Percentiles rank a stretch among this genome's conserved stretches.
Evolutionary conservation across 2,888 invertebrate species (phyloP).

Genomic region (Cosmopolites sordidus): DNA sequence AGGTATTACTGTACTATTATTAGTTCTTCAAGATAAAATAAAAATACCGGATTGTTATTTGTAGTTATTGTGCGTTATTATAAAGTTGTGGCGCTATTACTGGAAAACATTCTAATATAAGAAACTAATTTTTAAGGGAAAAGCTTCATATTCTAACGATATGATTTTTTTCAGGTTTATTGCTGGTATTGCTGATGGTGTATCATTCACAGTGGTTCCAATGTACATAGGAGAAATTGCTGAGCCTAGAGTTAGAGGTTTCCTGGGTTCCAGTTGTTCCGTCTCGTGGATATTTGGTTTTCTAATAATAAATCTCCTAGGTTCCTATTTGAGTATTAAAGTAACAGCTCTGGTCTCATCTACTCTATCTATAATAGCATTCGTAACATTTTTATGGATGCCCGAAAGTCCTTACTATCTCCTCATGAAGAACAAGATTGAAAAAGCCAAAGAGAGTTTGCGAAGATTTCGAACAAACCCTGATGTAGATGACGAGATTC

Average conservation of each 20-base stretch:
- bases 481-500: constrained; percentile 32
- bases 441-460: constrained; percentile 51
- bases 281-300: constrained; percentile 56
- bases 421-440: constrained; percentile 45
- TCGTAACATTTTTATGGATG: constrained; percentile 51
- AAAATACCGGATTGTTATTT: too few relatives aligned
- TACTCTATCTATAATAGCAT: constrained; percentile 48
- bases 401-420: constrained; percentile 58
- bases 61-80: too few relatives aligned
- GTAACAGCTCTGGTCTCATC: constrained; percentile 51
- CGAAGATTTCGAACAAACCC: constrained; percentile 45
- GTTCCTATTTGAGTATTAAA: constrained; percentile 48
- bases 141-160: too few relatives aligned
- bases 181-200: constrained; percentile 57
- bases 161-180: constrained; percentile 41
- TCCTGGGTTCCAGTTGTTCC: constrained; percentile 60
- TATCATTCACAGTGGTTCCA: constrained; percentile 49
- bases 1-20: too few relatives aligned
- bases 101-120: too few relatives aligned
- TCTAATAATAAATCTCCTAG: constrained; percentile 59
- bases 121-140: too few relatives aligned
- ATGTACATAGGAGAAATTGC: constrained; percentile 62
- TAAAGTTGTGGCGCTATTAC: too few relatives aligned
- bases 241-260: constrained; percentile 55
- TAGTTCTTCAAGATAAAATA: too few relatives aligned